Evolutionary conservation across 2,888 invertebrate species (phyloP).

Genomic region (Gryllus longicercus): DNA sequence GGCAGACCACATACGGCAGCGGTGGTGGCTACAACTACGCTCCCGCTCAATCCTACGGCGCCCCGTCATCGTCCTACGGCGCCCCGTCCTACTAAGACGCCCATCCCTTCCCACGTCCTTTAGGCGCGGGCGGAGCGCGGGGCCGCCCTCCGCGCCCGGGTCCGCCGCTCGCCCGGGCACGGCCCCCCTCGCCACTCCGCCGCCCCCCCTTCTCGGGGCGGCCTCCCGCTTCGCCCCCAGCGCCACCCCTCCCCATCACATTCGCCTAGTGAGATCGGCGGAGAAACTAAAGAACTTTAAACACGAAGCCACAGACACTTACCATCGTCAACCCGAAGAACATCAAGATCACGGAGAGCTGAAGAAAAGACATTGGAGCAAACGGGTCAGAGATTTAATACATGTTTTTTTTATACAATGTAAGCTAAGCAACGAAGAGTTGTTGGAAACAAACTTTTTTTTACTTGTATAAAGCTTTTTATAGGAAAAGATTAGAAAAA

Average conservation of each 20-base stretch:
- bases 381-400: conserved; percentile 17
- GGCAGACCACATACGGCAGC: conserved; percentile 60
- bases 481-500: conserved; percentile 47
- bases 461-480: conserved; percentile 51
- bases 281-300: neutral
- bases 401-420: conserved; percentile 9
- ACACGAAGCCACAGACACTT: conserved; percentile 9
- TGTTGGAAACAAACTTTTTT: conserved; percentile 29
- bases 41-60: conserved; percentile 50
- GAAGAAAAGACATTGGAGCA: neutral
- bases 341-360: conserved; percentile 20
- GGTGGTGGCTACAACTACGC: conserved; percentile 46
- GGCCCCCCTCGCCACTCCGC: neutral
- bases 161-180: conserved; percentile 4
- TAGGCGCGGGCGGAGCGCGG: conserved; percentile 3
- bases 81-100: conserved; percentile 35
- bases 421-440: conserved; percentile 1
- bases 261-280: conserved; percentile 10
- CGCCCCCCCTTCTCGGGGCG: neutral
- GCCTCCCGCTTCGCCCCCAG: neutral
- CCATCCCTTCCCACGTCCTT: neutral
- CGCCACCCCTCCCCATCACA: neutral
- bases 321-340: conserved; percentile 19
- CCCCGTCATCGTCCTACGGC: conserved; percentile 44
- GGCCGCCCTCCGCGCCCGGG: conserved; percentile 22